These are phyloP conservation scores for Nesometra sesokonis DNA, from an alignment of 35 echinoderm and acorn worm genomes.

Conservation along the genomic window DNA sequence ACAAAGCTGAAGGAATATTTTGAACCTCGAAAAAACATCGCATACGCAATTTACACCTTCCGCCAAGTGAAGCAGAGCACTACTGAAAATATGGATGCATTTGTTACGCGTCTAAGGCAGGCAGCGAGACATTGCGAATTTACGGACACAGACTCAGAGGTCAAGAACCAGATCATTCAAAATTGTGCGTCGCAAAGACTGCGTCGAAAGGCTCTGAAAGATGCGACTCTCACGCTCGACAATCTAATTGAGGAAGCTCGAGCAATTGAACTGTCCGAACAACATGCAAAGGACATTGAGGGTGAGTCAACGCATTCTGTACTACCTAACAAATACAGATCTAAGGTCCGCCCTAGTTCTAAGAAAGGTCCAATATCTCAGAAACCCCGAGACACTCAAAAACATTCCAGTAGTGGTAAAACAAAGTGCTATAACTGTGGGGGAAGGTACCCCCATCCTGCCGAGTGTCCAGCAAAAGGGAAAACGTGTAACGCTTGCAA, in stretches of 20 bases:
- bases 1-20: constrained; percentile 28
- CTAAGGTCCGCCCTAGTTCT: no score
- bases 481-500: no score
- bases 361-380: no score
- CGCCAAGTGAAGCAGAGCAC: constrained; percentile 25
- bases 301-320: no score
- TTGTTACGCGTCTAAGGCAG: constrained; percentile 19
- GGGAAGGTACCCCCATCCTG: no score
- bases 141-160: constrained; percentile 30
- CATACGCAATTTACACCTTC: constrained; percentile 35
- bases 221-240: constrained; percentile 16
- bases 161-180: constrained; percentile 39
- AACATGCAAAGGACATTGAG: not conserved
- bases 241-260: constrained; percentile 30
- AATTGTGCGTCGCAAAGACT: constrained; percentile 30
- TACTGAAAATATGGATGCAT: constrained; percentile 32
- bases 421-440: no score
- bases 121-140: constrained; percentile 45
- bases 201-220: constrained; percentile 30
- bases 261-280: constrained; percentile 21
- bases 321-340: no score
- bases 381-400: no score
- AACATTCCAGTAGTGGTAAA: no score
- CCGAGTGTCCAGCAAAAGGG: no score
- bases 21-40: constrained; percentile 19